Evolutionary conservation across 2,113 vertebrate species (phyloP).

Genomic region (Rhinopomastus cyanomelas): DNA sequence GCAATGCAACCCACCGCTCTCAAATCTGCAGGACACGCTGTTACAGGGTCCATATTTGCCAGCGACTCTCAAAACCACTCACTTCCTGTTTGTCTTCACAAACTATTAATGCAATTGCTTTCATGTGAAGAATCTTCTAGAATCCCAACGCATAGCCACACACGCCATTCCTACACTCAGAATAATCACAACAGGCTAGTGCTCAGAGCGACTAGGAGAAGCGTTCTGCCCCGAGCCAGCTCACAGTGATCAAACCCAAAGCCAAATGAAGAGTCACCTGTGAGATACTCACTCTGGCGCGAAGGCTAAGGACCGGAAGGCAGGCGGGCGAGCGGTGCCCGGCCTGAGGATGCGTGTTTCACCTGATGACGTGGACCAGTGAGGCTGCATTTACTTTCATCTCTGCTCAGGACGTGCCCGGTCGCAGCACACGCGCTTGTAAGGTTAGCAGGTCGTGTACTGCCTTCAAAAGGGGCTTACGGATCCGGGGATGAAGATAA

Average conservation of each 20-base stretch:
- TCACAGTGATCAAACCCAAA: not conserved
- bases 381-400: not conserved
- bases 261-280: rapidly evolving
- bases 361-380: not conserved
- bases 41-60: not conserved
- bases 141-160: not conserved
- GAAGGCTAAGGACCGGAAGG: not conserved
- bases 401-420: not conserved
- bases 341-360: not conserved
- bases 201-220: not conserved
- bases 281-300: not conserved
- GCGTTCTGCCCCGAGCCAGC: not conserved
- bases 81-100: not conserved
- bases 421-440: not conserved
- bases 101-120: not conserved
- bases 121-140: not conserved
- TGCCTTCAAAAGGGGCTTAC: no score
- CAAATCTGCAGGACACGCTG: not conserved
- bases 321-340: not conserved
- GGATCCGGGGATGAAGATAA: not conserved
- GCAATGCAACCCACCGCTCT: not conserved
- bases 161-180: not conserved
- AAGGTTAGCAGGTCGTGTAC: not conserved
- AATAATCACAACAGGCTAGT: not conserved
- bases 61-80: not conserved